Conservation (phyloP, 2,797 vertebrate species). For the Mus spretus region DNA sequence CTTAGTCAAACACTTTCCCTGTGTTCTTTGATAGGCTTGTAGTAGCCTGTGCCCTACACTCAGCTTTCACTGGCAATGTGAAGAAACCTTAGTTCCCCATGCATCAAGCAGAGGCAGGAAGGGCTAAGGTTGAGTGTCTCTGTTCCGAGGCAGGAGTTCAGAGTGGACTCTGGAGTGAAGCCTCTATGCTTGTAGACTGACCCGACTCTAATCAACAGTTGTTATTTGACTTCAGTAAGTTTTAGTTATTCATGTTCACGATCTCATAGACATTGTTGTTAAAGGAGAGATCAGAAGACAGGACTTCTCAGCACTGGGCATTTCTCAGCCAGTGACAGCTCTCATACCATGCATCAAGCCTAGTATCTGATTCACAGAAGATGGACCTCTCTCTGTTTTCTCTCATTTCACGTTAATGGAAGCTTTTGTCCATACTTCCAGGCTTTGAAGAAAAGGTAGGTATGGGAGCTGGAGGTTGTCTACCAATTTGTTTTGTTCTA, state of each 20-base stretch:
- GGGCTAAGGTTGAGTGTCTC: accelerated
- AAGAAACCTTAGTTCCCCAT: neutral
- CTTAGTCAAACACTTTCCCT: too few species aligned
- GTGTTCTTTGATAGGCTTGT: neutral
- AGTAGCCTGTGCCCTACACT: neutral
- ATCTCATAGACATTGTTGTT: accelerated
- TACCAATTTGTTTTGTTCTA: neutral
- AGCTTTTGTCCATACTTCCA: neutral
- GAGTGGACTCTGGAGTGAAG: too few species aligned
- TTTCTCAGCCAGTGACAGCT: neutral
- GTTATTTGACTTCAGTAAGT: neutral
- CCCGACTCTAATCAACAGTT: too few species aligned
- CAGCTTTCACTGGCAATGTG: accelerated
- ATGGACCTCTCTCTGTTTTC: neutral
- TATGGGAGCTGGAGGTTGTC: neutral
- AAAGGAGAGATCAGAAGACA: neutral
- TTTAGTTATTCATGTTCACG: neutral
- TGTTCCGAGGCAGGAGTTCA: neutral
- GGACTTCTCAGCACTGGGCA: neutral
- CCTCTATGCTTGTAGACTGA: neutral
- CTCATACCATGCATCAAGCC: neutral
- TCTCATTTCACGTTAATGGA: neutral
- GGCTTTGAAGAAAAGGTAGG: neutral
- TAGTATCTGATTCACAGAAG: neutral
- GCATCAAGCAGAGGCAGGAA: neutral